Percentiles rank a stretch among this genome's conserved stretches.
phyloP scores from a whole-genome alignment of 2,113 vertebrate species.

The Tragulus kanchil region DNA sequence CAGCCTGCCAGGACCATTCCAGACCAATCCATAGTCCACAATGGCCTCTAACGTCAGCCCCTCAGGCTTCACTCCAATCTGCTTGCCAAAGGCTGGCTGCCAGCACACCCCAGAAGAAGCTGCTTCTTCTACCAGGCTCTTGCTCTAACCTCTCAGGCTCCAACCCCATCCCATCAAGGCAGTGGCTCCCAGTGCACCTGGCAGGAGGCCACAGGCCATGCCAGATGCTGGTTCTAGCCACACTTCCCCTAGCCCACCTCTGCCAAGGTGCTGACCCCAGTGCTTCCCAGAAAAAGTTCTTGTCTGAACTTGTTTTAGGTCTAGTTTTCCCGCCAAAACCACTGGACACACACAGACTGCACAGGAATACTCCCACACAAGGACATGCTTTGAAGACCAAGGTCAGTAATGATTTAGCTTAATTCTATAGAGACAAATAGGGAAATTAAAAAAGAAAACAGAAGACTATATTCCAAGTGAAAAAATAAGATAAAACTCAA shows the following conservation, averaged over 20 bases:
- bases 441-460: neutral
- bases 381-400: neutral
- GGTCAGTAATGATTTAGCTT: neutral
- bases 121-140: neutral
- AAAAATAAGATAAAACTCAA: neutral
- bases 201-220: neutral
- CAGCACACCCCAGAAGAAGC: neutral
- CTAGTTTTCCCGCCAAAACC: neutral
- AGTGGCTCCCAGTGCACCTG: neutral
- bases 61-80: neutral
- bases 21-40: neutral
- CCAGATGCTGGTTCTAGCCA: neutral
- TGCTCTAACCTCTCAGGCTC: neutral
- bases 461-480: neutral
- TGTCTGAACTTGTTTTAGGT: neutral
- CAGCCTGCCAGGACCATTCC: neutral
- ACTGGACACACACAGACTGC: neutral
- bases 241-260: neutral
- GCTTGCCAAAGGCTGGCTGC: neutral
- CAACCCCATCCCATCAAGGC: neutral
- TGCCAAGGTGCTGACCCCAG: neutral
- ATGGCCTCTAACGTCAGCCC: neutral
- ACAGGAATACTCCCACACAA: neutral
- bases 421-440: neutral
- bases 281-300: neutral